phyloP scores from a whole-genome alignment of 2,113 vertebrate species.

The Sturnus vulgaris region DNA sequence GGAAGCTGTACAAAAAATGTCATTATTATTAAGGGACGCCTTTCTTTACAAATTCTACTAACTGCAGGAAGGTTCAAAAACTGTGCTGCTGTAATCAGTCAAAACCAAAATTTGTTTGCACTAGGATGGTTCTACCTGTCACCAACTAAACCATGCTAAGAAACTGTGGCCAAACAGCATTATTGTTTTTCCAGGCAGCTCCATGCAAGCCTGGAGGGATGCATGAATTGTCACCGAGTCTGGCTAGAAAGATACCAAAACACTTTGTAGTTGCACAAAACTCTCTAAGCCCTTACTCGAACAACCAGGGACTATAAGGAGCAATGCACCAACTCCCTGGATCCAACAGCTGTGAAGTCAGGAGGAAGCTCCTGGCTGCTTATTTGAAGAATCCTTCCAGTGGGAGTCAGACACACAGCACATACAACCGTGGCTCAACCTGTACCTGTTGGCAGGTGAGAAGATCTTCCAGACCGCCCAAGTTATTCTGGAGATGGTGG shows the following conservation, averaged over 20 bases:
- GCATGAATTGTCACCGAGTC: not conserved
- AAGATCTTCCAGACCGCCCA: not conserved
- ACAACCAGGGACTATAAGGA: not conserved
- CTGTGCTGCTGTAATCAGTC: not conserved
- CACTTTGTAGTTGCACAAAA: not conserved
- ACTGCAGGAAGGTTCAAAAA: not conserved
- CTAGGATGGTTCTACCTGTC: not conserved
- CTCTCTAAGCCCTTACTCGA: no score
- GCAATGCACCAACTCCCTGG: not conserved
- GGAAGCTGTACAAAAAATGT: not conserved
- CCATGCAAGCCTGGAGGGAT: not conserved
- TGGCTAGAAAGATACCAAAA: not conserved
- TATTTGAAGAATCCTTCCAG: not conserved
- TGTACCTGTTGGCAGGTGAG: not conserved
- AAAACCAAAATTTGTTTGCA: not conserved
- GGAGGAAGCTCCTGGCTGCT: not conserved
- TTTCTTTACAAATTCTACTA: not conserved
- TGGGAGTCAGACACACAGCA: not conserved
- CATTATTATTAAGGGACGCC: not conserved
- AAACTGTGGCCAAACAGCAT: not conserved
- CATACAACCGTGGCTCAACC: accelerated
- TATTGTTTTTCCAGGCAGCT: not conserved
- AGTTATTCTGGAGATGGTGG: not conserved
- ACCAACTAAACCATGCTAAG: not conserved
- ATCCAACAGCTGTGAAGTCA: not conserved